phyloP scores from a whole-genome alignment of 1,140 invertebrate species.

The Polyergus mexicanus region DNA sequence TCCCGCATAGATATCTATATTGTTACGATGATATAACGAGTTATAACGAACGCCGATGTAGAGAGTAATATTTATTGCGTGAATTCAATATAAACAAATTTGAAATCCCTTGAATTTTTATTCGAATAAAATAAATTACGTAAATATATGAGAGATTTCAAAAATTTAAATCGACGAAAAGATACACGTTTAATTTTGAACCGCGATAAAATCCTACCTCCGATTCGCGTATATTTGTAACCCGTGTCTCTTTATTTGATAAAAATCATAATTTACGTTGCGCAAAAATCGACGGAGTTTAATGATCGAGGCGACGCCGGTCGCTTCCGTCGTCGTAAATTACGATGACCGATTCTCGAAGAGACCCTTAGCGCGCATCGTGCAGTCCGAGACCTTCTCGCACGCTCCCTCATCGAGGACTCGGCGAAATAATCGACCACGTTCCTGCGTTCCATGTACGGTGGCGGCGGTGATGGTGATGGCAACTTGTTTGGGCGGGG shows the following conservation, averaged over 20 bases:
- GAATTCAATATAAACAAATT: not conserved
- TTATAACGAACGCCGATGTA: not conserved
- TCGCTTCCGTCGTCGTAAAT: constrained; percentile 59
- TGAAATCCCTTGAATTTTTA: not conserved
- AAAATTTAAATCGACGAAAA: not conserved
- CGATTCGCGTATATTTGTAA: not conserved
- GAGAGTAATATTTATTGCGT: not conserved
- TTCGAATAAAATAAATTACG: constrained; percentile 1
- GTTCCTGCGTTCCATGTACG: constrained; percentile 69
- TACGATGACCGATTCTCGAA: constrained; percentile 64
- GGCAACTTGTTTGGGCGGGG: constrained; percentile 77
- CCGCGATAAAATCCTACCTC: not conserved
- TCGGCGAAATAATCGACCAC: constrained; percentile 73
- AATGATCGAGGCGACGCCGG: constrained; percentile 33
- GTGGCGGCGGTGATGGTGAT: constrained; percentile 39
- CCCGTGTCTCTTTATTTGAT: not conserved
- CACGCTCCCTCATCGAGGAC: constrained; percentile 67
- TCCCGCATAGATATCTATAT: not conserved
- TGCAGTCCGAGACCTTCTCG: constrained; percentile 70
- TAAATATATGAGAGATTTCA: not conserved
- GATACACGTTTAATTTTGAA: not conserved
- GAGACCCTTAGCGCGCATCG: constrained; percentile 52
- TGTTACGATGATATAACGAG: not conserved
- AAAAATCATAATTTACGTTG: constrained; percentile 34
- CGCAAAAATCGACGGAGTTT: not conserved